Conservation (phyloP, 2,113 vertebrate genomes). For the Forbesichthys papilliferus region DNA sequence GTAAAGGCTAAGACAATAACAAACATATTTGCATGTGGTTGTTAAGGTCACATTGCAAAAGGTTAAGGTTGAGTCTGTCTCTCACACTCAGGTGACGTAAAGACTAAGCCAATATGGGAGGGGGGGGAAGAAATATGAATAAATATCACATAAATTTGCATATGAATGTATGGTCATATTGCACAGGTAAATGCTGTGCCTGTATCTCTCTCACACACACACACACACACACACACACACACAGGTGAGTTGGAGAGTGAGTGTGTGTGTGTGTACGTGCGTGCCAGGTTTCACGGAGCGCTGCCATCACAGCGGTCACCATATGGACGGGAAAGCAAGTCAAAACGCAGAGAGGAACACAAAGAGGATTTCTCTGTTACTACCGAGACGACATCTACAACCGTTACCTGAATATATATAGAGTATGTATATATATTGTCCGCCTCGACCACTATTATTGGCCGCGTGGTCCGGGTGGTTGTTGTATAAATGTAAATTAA, state of each 20-base stretch:
- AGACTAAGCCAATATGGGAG: slow-evolving; percentile 11
- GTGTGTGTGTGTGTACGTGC: slow-evolving; percentile 34
- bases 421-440: no score
- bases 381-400: not conserved
- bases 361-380: not conserved
- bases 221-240: slow-evolving; percentile 20
- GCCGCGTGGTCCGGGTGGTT: no score
- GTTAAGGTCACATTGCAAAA: not conserved
- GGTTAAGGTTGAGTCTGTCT: not conserved
- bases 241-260: slow-evolving; percentile 36
- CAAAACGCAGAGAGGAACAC: slow-evolving; percentile 34
- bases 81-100: not conserved
- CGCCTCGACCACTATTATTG: no score
- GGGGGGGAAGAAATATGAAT: slow-evolving; percentile 29
- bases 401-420: not conserved
- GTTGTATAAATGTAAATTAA: no score
- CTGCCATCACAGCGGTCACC: slow-evolving; percentile 75
- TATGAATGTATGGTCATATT: slow-evolving; percentile 2
- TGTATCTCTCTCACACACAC: not conserved
- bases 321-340: slow-evolving; percentile 73
- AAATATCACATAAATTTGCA: no score
- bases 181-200: slow-evolving; percentile 10
- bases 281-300: slow-evolving; percentile 62
- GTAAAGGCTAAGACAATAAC: no score
- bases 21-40: not conserved